These are phyloP conservation scores for Clarias platycephalus DNA, from an alignment of 2,797 vertebrate species.

Conservation along the genomic window DNA sequence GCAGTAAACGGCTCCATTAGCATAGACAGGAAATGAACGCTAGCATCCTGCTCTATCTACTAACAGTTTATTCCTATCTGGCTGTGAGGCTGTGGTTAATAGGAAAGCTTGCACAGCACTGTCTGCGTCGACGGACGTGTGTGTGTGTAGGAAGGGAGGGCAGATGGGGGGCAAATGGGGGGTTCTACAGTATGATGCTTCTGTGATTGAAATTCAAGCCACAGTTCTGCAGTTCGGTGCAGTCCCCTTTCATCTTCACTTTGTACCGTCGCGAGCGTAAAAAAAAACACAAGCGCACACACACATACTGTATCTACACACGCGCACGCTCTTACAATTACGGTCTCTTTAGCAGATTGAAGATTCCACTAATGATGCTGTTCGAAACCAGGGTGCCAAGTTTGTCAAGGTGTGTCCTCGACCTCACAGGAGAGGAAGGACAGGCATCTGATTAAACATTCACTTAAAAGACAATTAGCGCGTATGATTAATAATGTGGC, in stretches of 20 bases:
- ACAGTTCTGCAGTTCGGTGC: slow-evolving; percentile 28
- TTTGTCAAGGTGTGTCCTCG: slow-evolving; percentile 6
- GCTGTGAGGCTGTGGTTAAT: slow-evolving; percentile 14
- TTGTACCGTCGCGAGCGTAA: slow-evolving; percentile 17
- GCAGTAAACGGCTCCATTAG: slow-evolving; percentile 39
- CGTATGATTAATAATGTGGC: background rate
- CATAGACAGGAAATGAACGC: slow-evolving; percentile 11
- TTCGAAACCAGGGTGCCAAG: slow-evolving; percentile 18
- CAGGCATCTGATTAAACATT: slow-evolving; percentile 16
- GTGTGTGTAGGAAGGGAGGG: background rate
- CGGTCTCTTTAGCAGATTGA: background rate
- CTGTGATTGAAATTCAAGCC: slow-evolving; percentile 45
- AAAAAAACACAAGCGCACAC: background rate
- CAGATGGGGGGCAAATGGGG: background rate
- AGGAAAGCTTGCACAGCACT: background rate
- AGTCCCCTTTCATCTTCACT: slow-evolving; percentile 45
- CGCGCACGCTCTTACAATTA: background rate
- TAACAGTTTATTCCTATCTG: slow-evolving; percentile 29
- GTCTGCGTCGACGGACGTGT: background rate
- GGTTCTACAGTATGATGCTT: background rate
- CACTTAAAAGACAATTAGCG: slow-evolving; percentile 14
- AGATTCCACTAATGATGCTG: background rate
- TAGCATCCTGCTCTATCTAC: slow-evolving; percentile 1
- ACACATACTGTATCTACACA: slow-evolving; percentile 11
- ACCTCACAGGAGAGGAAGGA: background rate